Percentiles rank a stretch among this genome's conserved stretches.
These are phyloP conservation scores for Trichopria drosophilae DNA, from an alignment of 2,888 invertebrate genomes.

Conservation along the genomic window DNA sequence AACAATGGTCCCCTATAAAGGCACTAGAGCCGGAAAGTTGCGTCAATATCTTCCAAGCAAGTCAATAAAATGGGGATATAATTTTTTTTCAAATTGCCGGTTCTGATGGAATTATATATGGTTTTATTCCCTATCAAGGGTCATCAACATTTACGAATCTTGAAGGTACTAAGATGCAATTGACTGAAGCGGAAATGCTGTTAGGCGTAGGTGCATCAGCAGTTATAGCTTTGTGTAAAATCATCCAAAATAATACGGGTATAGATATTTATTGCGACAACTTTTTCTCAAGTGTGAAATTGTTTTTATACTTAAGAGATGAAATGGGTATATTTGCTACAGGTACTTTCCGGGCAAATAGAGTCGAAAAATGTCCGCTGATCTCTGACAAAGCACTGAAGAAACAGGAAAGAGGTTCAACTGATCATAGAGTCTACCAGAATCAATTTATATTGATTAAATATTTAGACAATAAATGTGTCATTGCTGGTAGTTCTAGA, in stretches of 20 bases:
- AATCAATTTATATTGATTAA: not conserved
- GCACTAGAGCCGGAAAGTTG: slow-evolving; percentile 8
- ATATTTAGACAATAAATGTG: slow-evolving; percentile 6
- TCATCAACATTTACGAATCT: slow-evolving; percentile 1
- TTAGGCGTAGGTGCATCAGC: slow-evolving; percentile 1
- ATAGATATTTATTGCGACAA: slow-evolving; percentile 1
- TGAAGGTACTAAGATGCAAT: not conserved
- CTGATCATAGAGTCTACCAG: not conserved
- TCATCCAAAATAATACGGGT: not conserved
- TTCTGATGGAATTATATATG: slow-evolving; percentile 4
- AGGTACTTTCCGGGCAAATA: not conserved
- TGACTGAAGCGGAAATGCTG: slow-evolving; percentile 2
- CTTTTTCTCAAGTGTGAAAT: not conserved
- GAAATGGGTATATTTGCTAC: not conserved
- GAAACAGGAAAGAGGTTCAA: not conserved
- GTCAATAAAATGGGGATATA: slow-evolving; percentile 13
- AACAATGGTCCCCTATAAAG: slow-evolving; percentile 8
- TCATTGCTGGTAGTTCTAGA: not conserved
- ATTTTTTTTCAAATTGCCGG: slow-evolving; percentile 5
- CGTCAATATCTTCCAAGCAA: not conserved
- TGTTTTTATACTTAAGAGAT: not conserved
- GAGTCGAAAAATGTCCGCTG: not conserved
- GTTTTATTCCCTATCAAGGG: slow-evolving; percentile 4
- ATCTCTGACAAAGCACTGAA: not conserved
- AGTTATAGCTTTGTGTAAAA: not conserved